A percentile compares a stretch with the other conserved stretches of the same genome.
Evolutionary conservation across 35 echinoderm and acorn worm species (phyloP).

Genomic region (Amphiura filiformis): DNA sequence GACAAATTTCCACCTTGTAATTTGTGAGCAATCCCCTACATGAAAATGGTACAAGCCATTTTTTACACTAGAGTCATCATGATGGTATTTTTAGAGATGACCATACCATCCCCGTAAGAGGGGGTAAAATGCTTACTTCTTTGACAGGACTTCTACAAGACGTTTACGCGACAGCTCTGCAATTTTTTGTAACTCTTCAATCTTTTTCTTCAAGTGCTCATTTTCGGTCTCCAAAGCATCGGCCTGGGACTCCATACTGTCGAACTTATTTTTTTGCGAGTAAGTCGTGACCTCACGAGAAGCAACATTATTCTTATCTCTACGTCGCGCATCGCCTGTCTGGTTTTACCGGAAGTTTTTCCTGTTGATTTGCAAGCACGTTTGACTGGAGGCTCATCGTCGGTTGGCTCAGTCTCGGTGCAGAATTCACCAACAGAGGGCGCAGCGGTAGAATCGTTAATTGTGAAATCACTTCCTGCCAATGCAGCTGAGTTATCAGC

Average conservation of each 20-base stretch:
- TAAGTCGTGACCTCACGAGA: not conserved
- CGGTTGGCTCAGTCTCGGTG: not conserved
- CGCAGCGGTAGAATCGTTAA: not conserved
- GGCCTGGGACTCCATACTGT: not conserved
- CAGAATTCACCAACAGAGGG: not conserved
- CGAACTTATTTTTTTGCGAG: not conserved
- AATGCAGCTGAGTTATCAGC: not conserved
- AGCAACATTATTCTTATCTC: constrained; percentile 37
- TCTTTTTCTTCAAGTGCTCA: constrained; percentile 17
- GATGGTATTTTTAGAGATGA: not conserved
- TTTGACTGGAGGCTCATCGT: constrained; percentile 11
- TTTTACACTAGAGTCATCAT: not conserved
- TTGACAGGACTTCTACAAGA: not conserved
- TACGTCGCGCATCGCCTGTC: constrained; percentile 1
- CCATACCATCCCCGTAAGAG: not conserved
- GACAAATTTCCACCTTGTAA: not conserved
- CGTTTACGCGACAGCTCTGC: constrained; percentile 29
- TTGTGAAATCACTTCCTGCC: not conserved
- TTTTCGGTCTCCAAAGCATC: constrained; percentile 10
- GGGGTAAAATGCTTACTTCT: constrained; percentile 26
- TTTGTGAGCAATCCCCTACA: not conserved
- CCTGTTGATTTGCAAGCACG: constrained; percentile 2
- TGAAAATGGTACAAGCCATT: not conserved
- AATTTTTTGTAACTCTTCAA: constrained; percentile 13
- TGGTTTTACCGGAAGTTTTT: not conserved